Evolutionary conservation across 1,140 invertebrate genomes (phyloP), one percentile per base, ranked within the genome.

Genomic region (Drosophila sulfurigaster): DNA sequence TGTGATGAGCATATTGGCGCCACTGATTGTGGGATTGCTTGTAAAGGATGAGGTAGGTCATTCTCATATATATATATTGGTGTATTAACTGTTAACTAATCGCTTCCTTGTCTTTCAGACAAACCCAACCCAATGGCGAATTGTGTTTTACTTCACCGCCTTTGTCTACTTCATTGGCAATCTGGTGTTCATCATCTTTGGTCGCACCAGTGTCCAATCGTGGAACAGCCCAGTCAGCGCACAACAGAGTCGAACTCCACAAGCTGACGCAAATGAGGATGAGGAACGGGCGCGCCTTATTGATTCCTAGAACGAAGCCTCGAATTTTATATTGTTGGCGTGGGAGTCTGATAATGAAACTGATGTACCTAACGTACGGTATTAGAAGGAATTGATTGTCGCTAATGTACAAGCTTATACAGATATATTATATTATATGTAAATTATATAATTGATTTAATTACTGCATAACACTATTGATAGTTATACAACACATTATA

Each of bases 81-180:
- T 11, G 25, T 20, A 25, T 11, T 11, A n/a, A n/a, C 11, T 41
- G 38, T 11, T 41, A 0, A 3, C 91, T 10, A 93, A 96, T 16
- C 95, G 0, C 13, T 41, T 16, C n/a, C 3, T 35, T 11, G 1
- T 6, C 15, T 3, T 54, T 75, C 71, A 95, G 94, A 93, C 80
- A 5, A 93, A 95, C 78, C 92, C 94, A 0, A 57, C 79, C 0
- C 94, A 95, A 79, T 98, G 97, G 97, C 94, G 95, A 62, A 94
- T 94, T 32, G 95, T 97, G 0, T 98, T 97, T 91, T 96, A 95
- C 83, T 93, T 97, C 15, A 94, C 96, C 3, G 94, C 96, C 11
- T 94, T 93, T 5, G 93, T 97, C 5, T 96, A 96, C 73, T 93
- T 96, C 28, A 77, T 95, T 45, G 95, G 95, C 5, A 96, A 96